Evolutionary conservation across 2,888 invertebrate genomes (phyloP), one percentile per base, ranked within the genome.

Genomic region (Platycheirus rosarum): DNA sequence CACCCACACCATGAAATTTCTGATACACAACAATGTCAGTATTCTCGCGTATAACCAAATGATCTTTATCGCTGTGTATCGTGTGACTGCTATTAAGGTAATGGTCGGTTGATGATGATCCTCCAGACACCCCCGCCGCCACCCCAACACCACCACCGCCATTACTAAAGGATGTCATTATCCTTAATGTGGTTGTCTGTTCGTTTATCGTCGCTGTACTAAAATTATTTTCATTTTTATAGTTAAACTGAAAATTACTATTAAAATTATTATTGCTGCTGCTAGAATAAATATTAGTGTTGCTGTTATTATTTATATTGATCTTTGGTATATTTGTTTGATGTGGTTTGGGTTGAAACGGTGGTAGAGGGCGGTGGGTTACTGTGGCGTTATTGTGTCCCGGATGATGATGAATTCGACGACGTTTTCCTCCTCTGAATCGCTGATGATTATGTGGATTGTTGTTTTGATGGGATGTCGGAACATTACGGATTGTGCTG

Each of bases 1-100:
- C 75, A 63, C 80, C 79, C 18, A 37, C 77, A 40, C 65, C 63
- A 65, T 85, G 84, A 70, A 71, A 85, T 66, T 86, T 85, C 32
- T 89, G 88, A 85, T 89, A 90, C 0, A 90, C 86, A 51, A 90
- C 87, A 85, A 90, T 88, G 73, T 90, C 90, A 65, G 88, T 89
- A 75, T 89, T 89, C 84, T 88, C 89, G 57, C 89, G 88, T 53
- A 89, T 86, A 53, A 90, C 85, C 73, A 90, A 85, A 85, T 90
- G 89, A 84, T 88, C 87, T 55, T 88, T 86, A 55, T 86, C 85
- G 63, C 84, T 86, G 35, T 86, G 85, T 75, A 85, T 85, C 66
- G 85, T 86, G 76, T 86, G 75, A 70, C 76, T 85, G 68, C 78
- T 77, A 85, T 85, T 85, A 75, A 84, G 66, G 46, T 84, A 84